These are phyloP conservation scores for Rhinogobius similis DNA, from an alignment of 2,113 vertebrate species.

Conservation along the genomic window DNA sequence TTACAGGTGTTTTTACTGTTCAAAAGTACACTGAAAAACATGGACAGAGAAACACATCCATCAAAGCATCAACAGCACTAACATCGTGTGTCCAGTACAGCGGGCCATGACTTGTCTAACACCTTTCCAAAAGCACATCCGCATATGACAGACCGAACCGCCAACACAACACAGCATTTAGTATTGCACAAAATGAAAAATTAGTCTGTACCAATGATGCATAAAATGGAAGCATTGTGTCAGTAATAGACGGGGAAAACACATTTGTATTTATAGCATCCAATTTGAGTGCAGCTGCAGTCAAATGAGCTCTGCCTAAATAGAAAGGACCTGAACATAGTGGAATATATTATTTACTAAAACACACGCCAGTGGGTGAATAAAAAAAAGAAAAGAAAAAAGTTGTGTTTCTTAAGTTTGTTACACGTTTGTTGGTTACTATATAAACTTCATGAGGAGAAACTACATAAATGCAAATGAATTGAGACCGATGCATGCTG, in stretches of 20 bases:
- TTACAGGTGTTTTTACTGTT: no score
- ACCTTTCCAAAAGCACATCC: constrained; percentile 36
- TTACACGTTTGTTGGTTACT: neutral
- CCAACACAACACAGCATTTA: constrained; percentile 32
- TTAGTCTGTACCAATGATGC: constrained; percentile 14
- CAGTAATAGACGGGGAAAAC: constrained; percentile 7
- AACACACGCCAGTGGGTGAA: neutral
- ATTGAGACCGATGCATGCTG: neutral
- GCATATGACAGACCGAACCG: neutral
- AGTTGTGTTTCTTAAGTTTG: neutral
- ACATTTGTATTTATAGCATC: constrained; percentile 20
- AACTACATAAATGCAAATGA: no score
- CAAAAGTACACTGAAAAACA: no score
- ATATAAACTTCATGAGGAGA: no score
- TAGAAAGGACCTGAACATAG: neutral
- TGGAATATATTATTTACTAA: neutral
- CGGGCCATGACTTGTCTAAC: constrained; percentile 40
- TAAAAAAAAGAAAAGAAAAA: neutral
- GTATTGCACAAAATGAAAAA: constrained; percentile 23
- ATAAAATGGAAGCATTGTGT: constrained; percentile 7
- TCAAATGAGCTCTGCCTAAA: constrained; percentile 1
- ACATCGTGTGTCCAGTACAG: constrained; percentile 36
- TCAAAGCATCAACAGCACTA: constrained; percentile 26
- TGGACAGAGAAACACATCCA: neutral
- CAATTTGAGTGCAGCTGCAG: constrained; percentile 10